phyloP scores from a whole-genome alignment of 2,888 invertebrate species.

The Boloria euphrosyne region DNA sequence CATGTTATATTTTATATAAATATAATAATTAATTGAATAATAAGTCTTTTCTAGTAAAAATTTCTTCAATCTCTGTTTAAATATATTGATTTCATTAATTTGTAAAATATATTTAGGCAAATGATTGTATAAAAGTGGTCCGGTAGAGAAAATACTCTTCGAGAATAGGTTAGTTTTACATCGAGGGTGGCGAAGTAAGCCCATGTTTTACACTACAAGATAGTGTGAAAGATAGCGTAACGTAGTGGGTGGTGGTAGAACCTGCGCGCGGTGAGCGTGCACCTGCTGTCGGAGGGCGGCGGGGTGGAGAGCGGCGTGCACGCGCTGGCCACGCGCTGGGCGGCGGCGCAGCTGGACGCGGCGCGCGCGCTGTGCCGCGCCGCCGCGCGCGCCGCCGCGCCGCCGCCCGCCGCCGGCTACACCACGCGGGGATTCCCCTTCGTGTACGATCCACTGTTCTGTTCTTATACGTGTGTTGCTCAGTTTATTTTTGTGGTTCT shows the following conservation, averaged over 20 bases:
- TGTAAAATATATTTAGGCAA: too few species aligned
- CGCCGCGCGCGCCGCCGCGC: conserved; percentile 86
- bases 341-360: conserved; percentile 90
- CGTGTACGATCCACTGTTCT: conserved; percentile 79
- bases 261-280: conserved; percentile 92
- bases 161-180: too few species aligned
- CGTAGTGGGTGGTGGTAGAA: conserved; percentile 79
- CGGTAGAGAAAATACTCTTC: too few species aligned
- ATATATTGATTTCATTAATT: too few species aligned
- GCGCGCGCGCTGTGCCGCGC: conserved; percentile 90
- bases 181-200: too few species aligned
- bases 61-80: too few species aligned
- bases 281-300: conserved; percentile 85
- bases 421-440: conserved; percentile 89
- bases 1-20: too few species aligned
- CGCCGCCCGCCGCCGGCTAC: conserved; percentile 77
- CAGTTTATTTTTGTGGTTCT: conserved; percentile 16
- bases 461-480: conserved; percentile 20
- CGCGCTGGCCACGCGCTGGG: conserved; percentile 91
- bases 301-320: conserved; percentile 83
- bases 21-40: too few species aligned
- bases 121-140: too few species aligned
- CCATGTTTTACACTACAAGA: background rate
- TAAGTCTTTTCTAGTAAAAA: too few species aligned
- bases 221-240: background rate